Conservation (phyloP, 1,140 invertebrate genomes). For the Drosophila lini region DNA sequence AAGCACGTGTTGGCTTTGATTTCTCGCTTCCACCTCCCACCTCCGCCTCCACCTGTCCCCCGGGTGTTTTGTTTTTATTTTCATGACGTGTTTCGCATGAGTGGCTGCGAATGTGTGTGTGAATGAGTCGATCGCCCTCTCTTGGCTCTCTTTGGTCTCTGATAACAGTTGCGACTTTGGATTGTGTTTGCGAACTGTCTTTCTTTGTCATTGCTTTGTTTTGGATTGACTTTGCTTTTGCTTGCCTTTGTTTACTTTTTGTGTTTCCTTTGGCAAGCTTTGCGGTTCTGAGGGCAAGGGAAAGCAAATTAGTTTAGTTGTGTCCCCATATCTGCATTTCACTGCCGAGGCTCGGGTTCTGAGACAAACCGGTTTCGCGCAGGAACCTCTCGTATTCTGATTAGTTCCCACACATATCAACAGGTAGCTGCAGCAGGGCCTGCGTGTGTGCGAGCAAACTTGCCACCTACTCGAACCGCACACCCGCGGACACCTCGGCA, state of each 20-base stretch:
- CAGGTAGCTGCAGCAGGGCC: constrained; percentile 42
- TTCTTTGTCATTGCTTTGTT: constrained; percentile 22
- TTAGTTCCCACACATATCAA: constrained; percentile 55
- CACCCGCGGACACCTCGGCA: constrained; percentile 28
- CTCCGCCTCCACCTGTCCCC: background rate
- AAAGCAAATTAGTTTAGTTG: constrained; percentile 1
- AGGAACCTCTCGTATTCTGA: constrained; percentile 35
- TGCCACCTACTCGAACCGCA: constrained; percentile 43
- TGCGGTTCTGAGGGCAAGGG: background rate
- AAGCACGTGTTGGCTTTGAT: constrained; percentile 81
- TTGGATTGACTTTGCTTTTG: constrained; percentile 33
- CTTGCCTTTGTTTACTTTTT: constrained; percentile 30
- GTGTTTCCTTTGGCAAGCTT: background rate
- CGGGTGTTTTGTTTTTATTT: constrained; percentile 50
- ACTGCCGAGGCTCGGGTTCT: background rate
- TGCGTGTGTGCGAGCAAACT: constrained; percentile 31
- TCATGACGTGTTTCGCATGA: constrained; percentile 54
- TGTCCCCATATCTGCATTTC: constrained; percentile 13
- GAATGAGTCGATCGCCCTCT: constrained; percentile 20
- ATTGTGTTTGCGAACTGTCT: constrained; percentile 23
- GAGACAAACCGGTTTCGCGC: constrained; percentile 31
- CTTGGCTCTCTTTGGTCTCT: constrained; percentile 4
- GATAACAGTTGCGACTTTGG: constrained; percentile 18
- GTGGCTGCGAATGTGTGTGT: constrained; percentile 8
- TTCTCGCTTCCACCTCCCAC: constrained; percentile 34